Conservation (phyloP, 30 jellyfish, hydroid and myxozoan species). For the Cassiopea xamachana region DNA sequence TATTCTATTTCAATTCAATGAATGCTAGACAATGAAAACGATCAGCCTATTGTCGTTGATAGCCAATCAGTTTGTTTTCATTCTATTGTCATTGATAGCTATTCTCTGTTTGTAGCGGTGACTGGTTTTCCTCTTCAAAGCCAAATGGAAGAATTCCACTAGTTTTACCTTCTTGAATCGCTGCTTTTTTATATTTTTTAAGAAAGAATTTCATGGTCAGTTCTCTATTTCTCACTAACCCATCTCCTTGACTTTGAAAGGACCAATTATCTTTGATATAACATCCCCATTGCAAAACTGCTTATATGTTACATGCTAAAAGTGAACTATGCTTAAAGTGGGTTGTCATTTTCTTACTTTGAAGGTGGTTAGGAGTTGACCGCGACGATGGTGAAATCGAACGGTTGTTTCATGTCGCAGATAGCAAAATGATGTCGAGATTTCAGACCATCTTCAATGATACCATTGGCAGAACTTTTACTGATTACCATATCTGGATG, state of each 20-base stretch:
- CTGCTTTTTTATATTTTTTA: too few relatives aligned
- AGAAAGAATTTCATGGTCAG: too few relatives aligned
- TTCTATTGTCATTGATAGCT: too few relatives aligned
- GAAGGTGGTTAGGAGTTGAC: constrained; percentile 94
- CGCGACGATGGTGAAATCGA: constrained; percentile 88
- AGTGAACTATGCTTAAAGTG: neutral
- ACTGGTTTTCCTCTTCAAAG: too few relatives aligned
- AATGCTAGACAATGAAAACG: neutral
- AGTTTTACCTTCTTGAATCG: too few relatives aligned
- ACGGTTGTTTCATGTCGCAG: constrained; percentile 85
- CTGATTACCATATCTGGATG: constrained; percentile 94
- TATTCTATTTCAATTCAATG: neutral
- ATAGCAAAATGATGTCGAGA: constrained; percentile 72
- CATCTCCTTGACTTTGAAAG: too few relatives aligned
- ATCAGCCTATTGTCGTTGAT: neutral
- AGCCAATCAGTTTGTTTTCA: neutral
- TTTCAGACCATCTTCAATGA: constrained; percentile 88
- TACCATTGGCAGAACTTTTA: constrained; percentile 84
- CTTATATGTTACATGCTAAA: neutral
- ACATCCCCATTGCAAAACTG: too few relatives aligned
- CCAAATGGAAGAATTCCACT: too few relatives aligned
- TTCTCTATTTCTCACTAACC: too few relatives aligned
- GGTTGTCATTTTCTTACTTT: neutral
- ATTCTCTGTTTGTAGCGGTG: too few relatives aligned
- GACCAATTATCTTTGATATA: too few relatives aligned